A percentile compares a stretch with the other conserved stretches of the same genome.
phyloP scores from a whole-genome alignment of 2,888 invertebrate species.

The Cerastoderma edule region DNA sequence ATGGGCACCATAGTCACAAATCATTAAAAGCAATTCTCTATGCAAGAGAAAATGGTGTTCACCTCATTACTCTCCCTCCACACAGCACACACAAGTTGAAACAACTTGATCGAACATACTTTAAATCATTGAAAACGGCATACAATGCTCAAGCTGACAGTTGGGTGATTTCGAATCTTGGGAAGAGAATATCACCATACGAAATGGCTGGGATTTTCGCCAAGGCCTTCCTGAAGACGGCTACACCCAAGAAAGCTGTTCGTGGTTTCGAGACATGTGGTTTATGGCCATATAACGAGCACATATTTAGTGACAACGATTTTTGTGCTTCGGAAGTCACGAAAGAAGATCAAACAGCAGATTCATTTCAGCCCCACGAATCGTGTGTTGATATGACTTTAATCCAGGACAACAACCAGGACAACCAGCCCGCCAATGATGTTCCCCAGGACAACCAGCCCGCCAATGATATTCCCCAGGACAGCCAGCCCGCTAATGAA shows the following conservation, averaged over 20 bases:
- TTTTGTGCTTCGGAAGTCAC: slow-evolving; percentile 18
- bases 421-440: not conserved
- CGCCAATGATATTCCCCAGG: not conserved
- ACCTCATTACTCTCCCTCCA: slow-evolving; percentile 80
- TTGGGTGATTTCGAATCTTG: slow-evolving; percentile 12
- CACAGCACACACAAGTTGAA: slow-evolving; percentile 79
- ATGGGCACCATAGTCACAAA: slow-evolving; percentile 80
- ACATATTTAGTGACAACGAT: slow-evolving; percentile 11
- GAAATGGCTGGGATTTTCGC: slow-evolving; percentile 12
- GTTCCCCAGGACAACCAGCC: not conserved
- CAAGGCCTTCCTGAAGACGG: slow-evolving; percentile 7
- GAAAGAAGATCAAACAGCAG: not conserved
- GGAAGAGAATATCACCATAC: not conserved
- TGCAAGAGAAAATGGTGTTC: slow-evolving; percentile 75
- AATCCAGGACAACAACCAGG: not conserved
- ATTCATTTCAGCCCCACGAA: not conserved
- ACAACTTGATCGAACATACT: slow-evolving; percentile 67
- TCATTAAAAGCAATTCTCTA: slow-evolving; percentile 72
- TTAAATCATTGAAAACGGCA: slow-evolving; percentile 62
- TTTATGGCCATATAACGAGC: slow-evolving; percentile 6
- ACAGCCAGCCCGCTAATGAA: not conserved
- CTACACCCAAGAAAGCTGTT: slow-evolving; percentile 12
- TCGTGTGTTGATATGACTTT: not conserved
- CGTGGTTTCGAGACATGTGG: slow-evolving; percentile 11
- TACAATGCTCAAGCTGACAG: not conserved